A percentile compares a stretch with the other conserved stretches of the same genome.
These are phyloP conservation scores for Amblyjoppa fuscipennis DNA, from an alignment of 2,888 invertebrate species.

Conservation along the genomic window DNA sequence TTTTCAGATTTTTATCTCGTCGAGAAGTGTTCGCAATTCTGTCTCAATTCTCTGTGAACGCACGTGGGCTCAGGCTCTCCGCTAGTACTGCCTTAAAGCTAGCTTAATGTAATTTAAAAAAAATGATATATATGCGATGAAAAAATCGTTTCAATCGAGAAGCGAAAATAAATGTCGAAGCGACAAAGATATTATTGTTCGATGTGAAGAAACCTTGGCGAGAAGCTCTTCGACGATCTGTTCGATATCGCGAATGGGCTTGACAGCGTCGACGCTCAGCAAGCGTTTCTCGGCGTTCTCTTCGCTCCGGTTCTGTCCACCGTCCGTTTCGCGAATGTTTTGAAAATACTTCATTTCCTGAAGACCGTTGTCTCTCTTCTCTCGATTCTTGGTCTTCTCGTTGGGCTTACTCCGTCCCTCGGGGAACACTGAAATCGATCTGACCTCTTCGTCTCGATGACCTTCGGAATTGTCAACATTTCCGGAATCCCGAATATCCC, in stretches of 20 bases:
- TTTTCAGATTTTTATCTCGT: no score
- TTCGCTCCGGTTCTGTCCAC: slow-evolving; percentile 25
- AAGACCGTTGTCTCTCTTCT: slow-evolving; percentile 36
- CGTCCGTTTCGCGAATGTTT: slow-evolving; percentile 49
- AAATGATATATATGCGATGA: not conserved
- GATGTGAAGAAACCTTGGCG: slow-evolving; percentile 71
- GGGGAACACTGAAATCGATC: not conserved
- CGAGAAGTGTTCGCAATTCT: no score
- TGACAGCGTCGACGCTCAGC: slow-evolving; percentile 53
- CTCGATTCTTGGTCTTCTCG: slow-evolving; percentile 31
- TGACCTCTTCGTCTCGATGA: not conserved
- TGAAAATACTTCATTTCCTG: slow-evolving; percentile 48
- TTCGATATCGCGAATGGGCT: slow-evolving; percentile 75
- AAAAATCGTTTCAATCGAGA: slow-evolving; percentile 5
- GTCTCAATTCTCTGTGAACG: no score
- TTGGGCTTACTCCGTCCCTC: not conserved
- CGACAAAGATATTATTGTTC: not conserved
- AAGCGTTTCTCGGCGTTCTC: slow-evolving; percentile 19
- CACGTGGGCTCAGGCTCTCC: no score
- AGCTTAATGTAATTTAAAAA: not conserved
- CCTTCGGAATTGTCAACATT: not conserved
- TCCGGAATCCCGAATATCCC: slow-evolving; percentile 18
- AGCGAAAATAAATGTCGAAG: not conserved
- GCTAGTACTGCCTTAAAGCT: no score
- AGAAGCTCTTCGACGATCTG: slow-evolving; percentile 74